Evolutionary conservation across 2,888 invertebrate genomes (phyloP).

Genomic region (Hydropsyche betteni): DNA sequence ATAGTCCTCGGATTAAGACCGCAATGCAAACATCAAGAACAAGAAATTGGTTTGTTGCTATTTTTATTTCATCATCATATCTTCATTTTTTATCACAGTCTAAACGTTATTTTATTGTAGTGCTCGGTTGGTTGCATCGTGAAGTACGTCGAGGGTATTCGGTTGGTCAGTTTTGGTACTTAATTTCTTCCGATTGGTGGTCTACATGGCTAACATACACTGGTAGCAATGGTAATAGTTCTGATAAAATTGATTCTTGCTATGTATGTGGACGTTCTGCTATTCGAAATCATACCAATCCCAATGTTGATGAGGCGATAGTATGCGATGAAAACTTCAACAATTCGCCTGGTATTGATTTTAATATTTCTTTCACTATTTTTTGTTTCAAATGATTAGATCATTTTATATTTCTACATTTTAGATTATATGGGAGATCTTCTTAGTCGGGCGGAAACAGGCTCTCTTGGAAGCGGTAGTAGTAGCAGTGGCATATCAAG

Average conservation of each 20-base stretch:
- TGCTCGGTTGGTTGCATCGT: constrained; percentile 82
- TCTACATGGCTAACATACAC: constrained; percentile 79
- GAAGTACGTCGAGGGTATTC: constrained; percentile 79
- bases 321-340: constrained; percentile 77
- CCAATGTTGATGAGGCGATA: constrained; percentile 69
- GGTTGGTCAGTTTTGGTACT: constrained; percentile 90
- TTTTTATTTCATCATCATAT: constrained; percentile 4
- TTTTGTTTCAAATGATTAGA: not conserved
- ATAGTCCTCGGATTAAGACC: constrained; percentile 86
- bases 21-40: constrained; percentile 81
- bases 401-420: not conserved
- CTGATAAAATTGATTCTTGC: constrained; percentile 48
- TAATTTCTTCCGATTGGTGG: constrained; percentile 90
- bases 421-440: constrained; percentile 73
- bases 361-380: not conserved
- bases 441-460: constrained; percentile 67
- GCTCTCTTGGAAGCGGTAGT: constrained; percentile 58
- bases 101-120: constrained; percentile 57
- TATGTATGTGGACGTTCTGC: constrained; percentile 40
- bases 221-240: constrained; percentile 58
- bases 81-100: not conserved
- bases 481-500: constrained; percentile 74
- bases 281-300: constrained; percentile 53
- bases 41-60: constrained; percentile 71
- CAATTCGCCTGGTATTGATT: constrained; percentile 62